Evolutionary conservation across 2,797 vertebrate genomes (phyloP).

Genomic region (Pempheris klunzingeri): DNA sequence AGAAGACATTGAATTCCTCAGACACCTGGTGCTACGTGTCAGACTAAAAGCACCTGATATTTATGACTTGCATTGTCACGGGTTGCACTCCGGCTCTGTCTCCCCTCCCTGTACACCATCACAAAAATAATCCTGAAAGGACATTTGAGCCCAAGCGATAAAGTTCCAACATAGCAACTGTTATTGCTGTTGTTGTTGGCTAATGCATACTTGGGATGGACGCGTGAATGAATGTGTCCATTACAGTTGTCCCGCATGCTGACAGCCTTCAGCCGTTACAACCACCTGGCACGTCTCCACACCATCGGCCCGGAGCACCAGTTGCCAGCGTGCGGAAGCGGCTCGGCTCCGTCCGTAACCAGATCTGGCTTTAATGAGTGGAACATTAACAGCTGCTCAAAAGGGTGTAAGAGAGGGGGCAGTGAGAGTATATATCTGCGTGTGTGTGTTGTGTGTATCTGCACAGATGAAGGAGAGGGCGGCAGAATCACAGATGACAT

Average conservation of each 20-base stretch:
- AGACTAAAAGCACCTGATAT: constrained; percentile 19
- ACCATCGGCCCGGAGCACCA: constrained; percentile 18
- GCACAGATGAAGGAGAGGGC: constrained; percentile 35
- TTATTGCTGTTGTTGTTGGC: constrained; percentile 65
- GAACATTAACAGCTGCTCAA: constrained; percentile 70
- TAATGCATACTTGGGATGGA: constrained; percentile 10
- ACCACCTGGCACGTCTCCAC: constrained; percentile 70
- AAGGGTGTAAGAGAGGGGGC: constrained; percentile 44
- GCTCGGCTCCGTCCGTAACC: constrained; percentile 56
- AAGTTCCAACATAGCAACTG: constrained; percentile 64
- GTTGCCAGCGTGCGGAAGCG: constrained; percentile 52
- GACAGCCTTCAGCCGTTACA: constrained; percentile 56
- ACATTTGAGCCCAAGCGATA: constrained; percentile 58
- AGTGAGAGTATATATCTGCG: constrained; percentile 8
- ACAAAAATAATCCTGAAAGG: constrained; percentile 61
- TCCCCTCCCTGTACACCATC: background rate
- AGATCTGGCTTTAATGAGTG: constrained; percentile 66
- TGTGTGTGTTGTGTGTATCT: constrained; percentile 13
- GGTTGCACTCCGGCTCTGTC: background rate
- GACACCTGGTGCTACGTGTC: constrained; percentile 24
- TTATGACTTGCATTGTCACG: constrained; percentile 53
- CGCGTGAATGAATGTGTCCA: constrained; percentile 54
- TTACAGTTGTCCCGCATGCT: constrained; percentile 53
- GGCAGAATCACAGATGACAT: constrained; percentile 60
- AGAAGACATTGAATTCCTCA: constrained; percentile 9